Evolutionary conservation across 2,888 invertebrate species (phyloP).

Genomic region (Spilosoma lubricipeda): DNA sequence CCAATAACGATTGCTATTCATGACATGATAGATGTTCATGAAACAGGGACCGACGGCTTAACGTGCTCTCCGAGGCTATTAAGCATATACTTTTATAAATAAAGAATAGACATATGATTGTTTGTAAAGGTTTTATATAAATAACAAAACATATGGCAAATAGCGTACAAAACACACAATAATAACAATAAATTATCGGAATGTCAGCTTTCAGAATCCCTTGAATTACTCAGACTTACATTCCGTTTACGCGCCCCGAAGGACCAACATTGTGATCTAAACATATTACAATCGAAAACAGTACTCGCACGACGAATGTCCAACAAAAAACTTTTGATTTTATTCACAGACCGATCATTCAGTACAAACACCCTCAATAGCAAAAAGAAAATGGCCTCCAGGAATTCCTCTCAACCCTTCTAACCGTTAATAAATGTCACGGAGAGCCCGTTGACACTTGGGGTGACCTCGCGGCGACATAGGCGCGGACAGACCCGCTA

Average conservation of each 20-base stretch:
- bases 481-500: constrained; percentile 54
- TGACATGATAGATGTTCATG: too few relatives aligned
- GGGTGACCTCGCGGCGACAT: constrained; percentile 55
- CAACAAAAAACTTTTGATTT: constrained; percentile 46
- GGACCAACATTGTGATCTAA: constrained; percentile 9
- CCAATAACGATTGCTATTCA: too few relatives aligned
- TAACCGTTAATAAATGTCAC: constrained; percentile 82
- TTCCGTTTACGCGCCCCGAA: constrained; percentile 7
- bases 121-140: too few relatives aligned
- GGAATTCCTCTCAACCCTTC: constrained; percentile 77
- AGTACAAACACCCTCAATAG: constrained; percentile 60
- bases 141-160: not conserved
- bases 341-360: constrained; percentile 47
- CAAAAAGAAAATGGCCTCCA: constrained; percentile 65
- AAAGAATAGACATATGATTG: too few relatives aligned
- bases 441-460: constrained; percentile 68
- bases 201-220: not conserved
- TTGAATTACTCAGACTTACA: not conserved
- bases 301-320: constrained; percentile 22
- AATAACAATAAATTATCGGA: not conserved
- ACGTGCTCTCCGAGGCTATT: too few relatives aligned
- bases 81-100: too few relatives aligned
- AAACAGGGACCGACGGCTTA: too few relatives aligned
- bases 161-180: not conserved
- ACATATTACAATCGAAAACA: constrained; percentile 23